phyloP scores from a whole-genome alignment of 2,888 invertebrate genomes.

The Alloplasta piceator region DNA sequence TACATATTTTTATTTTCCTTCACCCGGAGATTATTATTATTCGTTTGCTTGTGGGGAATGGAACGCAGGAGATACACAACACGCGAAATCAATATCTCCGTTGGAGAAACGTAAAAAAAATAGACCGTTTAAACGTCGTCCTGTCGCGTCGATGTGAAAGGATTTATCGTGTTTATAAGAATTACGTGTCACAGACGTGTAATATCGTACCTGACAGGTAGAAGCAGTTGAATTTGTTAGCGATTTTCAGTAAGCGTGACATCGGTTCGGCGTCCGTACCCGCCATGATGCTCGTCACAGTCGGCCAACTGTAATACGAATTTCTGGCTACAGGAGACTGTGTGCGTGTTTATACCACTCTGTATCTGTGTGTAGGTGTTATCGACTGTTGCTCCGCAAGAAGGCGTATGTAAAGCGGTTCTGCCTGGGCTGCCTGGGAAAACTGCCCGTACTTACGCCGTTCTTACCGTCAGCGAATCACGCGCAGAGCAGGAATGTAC shows the following conservation, averaged over 20 bases:
- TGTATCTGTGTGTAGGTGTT: not conserved
- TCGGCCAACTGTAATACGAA: constrained; percentile 55
- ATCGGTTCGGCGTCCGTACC: constrained; percentile 84
- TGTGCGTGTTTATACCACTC: constrained; percentile 10
- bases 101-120: constrained; percentile 69
- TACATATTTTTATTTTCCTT: constrained; percentile 10
- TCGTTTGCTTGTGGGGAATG: constrained; percentile 35
- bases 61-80: constrained; percentile 72
- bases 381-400: too few relatives aligned
- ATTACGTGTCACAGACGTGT: constrained; percentile 12
- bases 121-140: constrained; percentile 59
- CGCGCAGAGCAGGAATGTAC: too few relatives aligned
- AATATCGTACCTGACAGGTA: constrained; percentile 90
- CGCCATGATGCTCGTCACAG: constrained; percentile 81
- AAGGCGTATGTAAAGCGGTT: too few relatives aligned
- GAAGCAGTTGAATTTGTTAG: constrained; percentile 95
- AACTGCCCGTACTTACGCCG: too few relatives aligned
- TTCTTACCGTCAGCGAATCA: too few relatives aligned
- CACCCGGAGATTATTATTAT: constrained; percentile 39
- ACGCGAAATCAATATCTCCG: constrained; percentile 78
- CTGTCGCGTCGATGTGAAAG: not conserved
- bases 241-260: constrained; percentile 90
- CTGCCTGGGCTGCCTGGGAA: too few relatives aligned
- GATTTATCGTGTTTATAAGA: constrained; percentile 5
- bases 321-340: constrained; percentile 37